These are phyloP conservation scores for Carollia perspicillata DNA, from an alignment of 2,113 vertebrate species.

Conservation along the genomic window DNA sequence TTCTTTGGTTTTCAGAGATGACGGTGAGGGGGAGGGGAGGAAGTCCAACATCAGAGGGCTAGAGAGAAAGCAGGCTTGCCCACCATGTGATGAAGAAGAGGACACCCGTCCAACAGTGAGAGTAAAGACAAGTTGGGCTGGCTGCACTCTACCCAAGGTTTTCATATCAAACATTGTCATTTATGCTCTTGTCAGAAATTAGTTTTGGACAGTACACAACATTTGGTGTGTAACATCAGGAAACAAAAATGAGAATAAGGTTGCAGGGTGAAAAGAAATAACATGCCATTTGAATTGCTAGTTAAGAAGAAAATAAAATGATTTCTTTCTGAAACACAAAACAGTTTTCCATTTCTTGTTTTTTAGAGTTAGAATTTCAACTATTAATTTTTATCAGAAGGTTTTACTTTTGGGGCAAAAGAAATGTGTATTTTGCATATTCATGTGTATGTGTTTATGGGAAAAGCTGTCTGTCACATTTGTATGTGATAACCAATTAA, in stretches of 20 bases:
- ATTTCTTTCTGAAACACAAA: neutral
- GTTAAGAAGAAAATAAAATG: slow-evolving; percentile 27
- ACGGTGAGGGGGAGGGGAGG: neutral
- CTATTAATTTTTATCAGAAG: slow-evolving; percentile 51
- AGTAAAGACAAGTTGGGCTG: neutral
- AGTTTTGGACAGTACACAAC: neutral
- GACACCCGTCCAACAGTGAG: neutral
- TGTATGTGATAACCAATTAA: slow-evolving; percentile 57
- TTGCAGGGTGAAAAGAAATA: slow-evolving; percentile 55
- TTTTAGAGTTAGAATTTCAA: slow-evolving; percentile 29
- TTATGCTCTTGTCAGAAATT: neutral
- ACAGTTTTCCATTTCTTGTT: slow-evolving; percentile 32
- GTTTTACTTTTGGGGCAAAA: neutral
- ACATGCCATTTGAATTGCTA: slow-evolving; percentile 27
- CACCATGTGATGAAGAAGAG: neutral
- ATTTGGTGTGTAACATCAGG: neutral
- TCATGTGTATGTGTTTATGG: slow-evolving; percentile 58
- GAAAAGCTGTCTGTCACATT: slow-evolving; percentile 50
- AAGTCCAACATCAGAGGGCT: neutral
- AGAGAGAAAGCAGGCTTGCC: neutral
- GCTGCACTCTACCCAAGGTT: neutral
- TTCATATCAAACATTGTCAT: neutral
- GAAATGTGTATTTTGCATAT: slow-evolving; percentile 55
- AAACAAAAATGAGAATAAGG: slow-evolving; percentile 20
- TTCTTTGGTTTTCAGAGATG: neutral